Evolutionary conservation across 2,113 vertebrate species (phyloP), one percentile per base, ranked within the genome.

Genomic region (Archilochus colubris): DNA sequence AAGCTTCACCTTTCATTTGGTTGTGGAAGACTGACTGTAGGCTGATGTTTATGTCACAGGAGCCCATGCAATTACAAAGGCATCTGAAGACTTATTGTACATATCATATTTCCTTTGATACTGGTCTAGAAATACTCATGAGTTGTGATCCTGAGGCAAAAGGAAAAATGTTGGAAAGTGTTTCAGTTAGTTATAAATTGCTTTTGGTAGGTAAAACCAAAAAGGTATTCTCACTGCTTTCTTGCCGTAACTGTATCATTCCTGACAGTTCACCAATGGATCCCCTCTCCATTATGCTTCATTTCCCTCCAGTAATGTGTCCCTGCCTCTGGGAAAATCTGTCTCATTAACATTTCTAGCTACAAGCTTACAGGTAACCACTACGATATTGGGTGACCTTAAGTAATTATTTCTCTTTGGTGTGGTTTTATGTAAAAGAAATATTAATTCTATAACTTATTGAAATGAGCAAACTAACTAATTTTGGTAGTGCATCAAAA

Each of bases 381-480:
- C 24, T 55, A 27, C 21, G n/a, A 22, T 27, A 19, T n/a, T 55
- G 14, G 15, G 24, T 63, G 69, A 68, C 31, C 36, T 11, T 13
- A 69, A 85, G 28, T 57, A 82, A 62, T 31, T 63, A 43, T 23
- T 77, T 59, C 5, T 72, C 24, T 40, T 57, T 36, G 30, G 13
- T 33, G 28, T 59, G 23, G 18, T 75, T 86, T 69, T 78, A 75
- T 50, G 50, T 17, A 75, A 84, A 78, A 91, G 21, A 77, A 74
- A 78, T 48, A 72, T 4, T 38, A 86, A 80, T 53, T 62, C 81
- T 79, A 43, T 40, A 82, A 77, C 55, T 88, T 92, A 79, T 31
- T 77, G 75, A 51, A 77, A 80, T 22, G n/a, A 86, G 68, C 62
- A 80, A 88, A 80, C 55, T 82, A 62, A 92, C 92, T 82, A 86